Conservation (phyloP, 1,140 invertebrate species). For the Spodoptera frugiperda region DNA sequence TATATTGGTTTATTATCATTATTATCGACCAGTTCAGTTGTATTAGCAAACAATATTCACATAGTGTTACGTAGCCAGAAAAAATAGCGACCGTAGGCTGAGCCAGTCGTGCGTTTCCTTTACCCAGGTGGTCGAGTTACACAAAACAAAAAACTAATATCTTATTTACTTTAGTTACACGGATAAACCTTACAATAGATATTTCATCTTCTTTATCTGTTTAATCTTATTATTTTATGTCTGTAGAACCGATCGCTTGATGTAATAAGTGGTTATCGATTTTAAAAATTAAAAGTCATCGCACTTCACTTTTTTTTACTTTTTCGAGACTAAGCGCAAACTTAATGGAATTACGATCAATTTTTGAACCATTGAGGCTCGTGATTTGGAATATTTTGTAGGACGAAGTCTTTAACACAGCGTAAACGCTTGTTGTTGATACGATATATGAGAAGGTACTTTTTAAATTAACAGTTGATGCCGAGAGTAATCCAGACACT, state of each 20-base stretch:
- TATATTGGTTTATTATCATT: neutral
- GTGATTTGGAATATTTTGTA: neutral
- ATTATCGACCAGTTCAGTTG: neutral
- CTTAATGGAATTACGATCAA: neutral
- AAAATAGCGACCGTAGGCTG: constrained; percentile 39
- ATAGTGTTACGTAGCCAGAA: constrained; percentile 35
- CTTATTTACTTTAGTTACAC: constrained; percentile 24
- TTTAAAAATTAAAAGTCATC: constrained; percentile 9
- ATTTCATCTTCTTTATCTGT: constrained; percentile 24
- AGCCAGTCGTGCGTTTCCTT: constrained; percentile 58
- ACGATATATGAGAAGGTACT: too few species aligned
- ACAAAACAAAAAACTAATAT: constrained; percentile 53
- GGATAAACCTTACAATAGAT: constrained; percentile 9
- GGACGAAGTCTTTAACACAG: too few species aligned
- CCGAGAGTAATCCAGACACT: neutral
- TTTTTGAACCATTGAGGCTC: neutral
- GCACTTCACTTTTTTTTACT: constrained; percentile 10
- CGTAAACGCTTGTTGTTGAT: too few species aligned
- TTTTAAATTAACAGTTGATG: neutral
- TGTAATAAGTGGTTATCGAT: constrained; percentile 21
- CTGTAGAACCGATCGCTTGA: constrained; percentile 5
- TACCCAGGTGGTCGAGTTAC: constrained; percentile 50
- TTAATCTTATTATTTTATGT: constrained; percentile 11
- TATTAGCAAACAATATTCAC: constrained; percentile 22
- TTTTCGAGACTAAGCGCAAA: neutral